Evolutionary conservation across 2,797 vertebrate genomes (phyloP).

Genomic region (Coendou prehensilis): DNA sequence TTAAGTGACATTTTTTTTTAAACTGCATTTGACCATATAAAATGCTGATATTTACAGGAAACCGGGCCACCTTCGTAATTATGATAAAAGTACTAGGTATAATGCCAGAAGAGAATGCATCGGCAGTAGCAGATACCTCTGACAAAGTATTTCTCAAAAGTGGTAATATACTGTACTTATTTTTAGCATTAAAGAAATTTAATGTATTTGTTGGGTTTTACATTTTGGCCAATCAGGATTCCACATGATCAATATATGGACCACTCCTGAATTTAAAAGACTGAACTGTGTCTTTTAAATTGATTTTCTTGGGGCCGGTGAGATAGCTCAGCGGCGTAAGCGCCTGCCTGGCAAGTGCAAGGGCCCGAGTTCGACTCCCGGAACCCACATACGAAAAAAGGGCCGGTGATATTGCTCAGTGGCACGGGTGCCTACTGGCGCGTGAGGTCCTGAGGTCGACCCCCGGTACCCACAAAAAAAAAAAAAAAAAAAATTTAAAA

Average conservation of each 20-base stretch:
- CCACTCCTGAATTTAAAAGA: constrained; percentile 77
- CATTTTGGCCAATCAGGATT: constrained; percentile 84
- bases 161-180: constrained; percentile 81
- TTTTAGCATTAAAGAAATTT: constrained; percentile 61
- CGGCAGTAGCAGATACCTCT: constrained; percentile 63
- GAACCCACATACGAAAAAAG: too few relatives aligned
- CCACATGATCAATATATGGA: constrained; percentile 68
- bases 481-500: too few relatives aligned
- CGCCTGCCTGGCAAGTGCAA: too few relatives aligned
- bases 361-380: too few relatives aligned
- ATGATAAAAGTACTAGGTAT: constrained; percentile 60
- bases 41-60: constrained; percentile 42
- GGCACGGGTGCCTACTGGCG: too few relatives aligned
- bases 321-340: too few relatives aligned
- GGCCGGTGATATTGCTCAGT: too few relatives aligned
- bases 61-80: constrained; percentile 70
- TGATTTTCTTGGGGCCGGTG: constrained; percentile 26
- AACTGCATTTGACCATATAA: constrained; percentile 68
- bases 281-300: constrained; percentile 74
- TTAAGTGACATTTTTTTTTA: constrained; percentile 61
- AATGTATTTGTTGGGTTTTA: constrained; percentile 57
- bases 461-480: too few relatives aligned
- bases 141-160: constrained; percentile 83
- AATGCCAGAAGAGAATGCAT: constrained; percentile 70
- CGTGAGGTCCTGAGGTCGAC: too few relatives aligned